Evolutionary conservation across 2,797 vertebrate genomes (phyloP).

Genomic region (Acipenser oxyrinchus): DNA sequence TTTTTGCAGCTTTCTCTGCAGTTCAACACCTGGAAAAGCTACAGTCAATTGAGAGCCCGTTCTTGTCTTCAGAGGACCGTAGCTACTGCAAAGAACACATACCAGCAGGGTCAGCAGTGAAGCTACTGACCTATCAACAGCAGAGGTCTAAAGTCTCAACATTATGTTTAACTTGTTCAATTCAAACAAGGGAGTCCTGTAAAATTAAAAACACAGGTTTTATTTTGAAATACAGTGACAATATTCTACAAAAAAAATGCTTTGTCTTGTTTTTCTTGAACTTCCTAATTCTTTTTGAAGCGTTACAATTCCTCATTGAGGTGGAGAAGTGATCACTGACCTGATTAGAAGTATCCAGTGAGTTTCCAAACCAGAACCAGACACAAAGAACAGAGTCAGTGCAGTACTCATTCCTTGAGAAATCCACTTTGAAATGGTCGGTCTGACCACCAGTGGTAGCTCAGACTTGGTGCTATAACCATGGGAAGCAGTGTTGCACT

Average conservation of each 20-base stretch:
- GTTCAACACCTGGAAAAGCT: conserved; percentile 5
- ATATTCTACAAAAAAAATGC: conserved; percentile 6
- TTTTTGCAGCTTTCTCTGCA: conserved; percentile 4
- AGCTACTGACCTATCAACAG: neutral
- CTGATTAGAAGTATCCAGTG: no score
- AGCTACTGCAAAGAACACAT: neutral
- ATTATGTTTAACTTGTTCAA: conserved; percentile 2
- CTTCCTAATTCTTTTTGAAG: no score
- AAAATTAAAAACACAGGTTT: conserved; percentile 1
- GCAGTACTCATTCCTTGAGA: no score
- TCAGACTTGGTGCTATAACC: no score
- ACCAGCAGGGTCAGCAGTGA: neutral
- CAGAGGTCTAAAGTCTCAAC: neutral
- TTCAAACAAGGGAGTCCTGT: conserved; percentile 15
- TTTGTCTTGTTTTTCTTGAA: neutral
- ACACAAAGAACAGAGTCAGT: neutral
- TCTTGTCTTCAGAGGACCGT: conserved; percentile 44
- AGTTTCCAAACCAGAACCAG: no score
- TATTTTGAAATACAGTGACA: conserved; percentile 22
- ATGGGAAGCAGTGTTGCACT: no score
- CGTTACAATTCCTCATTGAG: no score
- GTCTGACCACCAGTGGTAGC: no score
- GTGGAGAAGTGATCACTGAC: no score
- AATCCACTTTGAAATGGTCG: no score
- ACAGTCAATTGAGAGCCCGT: neutral